phyloP scores from a whole-genome alignment of 2,797 vertebrate species.

The Clarias fuscus region DNA sequence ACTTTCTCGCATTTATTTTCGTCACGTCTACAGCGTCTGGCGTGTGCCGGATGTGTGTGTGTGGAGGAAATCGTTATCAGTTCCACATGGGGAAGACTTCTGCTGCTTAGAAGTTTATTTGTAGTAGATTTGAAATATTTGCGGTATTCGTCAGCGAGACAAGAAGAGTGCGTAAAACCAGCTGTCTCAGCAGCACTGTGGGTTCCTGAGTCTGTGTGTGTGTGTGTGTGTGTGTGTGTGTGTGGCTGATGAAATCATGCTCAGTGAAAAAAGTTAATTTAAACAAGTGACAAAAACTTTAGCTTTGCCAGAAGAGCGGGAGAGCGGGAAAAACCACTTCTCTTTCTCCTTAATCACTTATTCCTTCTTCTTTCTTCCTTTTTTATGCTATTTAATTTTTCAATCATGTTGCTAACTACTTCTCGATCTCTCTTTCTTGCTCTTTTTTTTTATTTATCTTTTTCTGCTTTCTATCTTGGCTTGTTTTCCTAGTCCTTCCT shows the following conservation, averaged over 20 bases:
- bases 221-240: background rate
- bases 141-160: background rate
- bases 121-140: constrained; percentile 14
- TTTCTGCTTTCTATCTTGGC: background rate
- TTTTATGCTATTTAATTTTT: no score
- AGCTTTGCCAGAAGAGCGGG: background rate
- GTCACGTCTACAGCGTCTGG: background rate
- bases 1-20: background rate
- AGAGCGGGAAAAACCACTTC: background rate
- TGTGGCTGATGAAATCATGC: constrained; percentile 36
- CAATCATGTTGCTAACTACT: no score
- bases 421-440: background rate
- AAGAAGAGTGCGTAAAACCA: background rate
- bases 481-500: background rate
- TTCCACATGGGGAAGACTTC: background rate
- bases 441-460: background rate
- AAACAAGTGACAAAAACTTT: background rate
- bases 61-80: background rate
- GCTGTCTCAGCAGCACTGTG: constrained; percentile 8
- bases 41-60: background rate
- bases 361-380: background rate
- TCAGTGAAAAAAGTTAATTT: background rate
- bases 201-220: background rate
- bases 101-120: constrained; percentile 21
- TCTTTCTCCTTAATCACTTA: no score